These are phyloP conservation scores for Athripsodes cinereus DNA, from an alignment of 2,888 invertebrate genomes.

Conservation along the genomic window DNA sequence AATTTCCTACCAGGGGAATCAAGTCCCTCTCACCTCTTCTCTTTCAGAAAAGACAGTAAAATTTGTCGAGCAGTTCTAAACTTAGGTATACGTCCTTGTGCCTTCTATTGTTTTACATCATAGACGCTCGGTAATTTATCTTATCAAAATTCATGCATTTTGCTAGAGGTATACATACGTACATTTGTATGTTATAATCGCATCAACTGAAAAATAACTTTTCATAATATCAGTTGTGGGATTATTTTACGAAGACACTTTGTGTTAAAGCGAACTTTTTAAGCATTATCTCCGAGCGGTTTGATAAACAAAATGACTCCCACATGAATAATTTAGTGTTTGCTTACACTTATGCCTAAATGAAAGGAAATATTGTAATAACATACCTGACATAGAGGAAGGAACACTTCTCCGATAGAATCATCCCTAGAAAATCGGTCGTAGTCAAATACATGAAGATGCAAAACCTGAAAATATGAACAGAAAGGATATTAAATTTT, in stretches of 20 bases:
- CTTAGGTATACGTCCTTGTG: too few species aligned
- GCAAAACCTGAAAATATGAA: conserved; percentile 57
- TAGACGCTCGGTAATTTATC: too few species aligned
- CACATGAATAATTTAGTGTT: background rate
- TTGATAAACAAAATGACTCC: background rate
- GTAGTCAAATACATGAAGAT: conserved; percentile 91
- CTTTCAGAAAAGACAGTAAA: too few species aligned
- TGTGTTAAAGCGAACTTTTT: background rate
- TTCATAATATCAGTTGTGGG: background rate
- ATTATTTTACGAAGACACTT: background rate
- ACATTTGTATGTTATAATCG: too few species aligned
- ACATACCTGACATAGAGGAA: conserved; percentile 83
- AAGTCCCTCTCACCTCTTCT: too few species aligned
- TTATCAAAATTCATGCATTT: too few species aligned
- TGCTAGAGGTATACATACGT: too few species aligned
- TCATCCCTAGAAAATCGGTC: conserved; percentile 91
- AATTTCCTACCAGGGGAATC: too few species aligned
- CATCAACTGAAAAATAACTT: background rate
- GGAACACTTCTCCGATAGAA: conserved; percentile 88
- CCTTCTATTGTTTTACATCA: too few species aligned
- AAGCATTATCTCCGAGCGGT: background rate
- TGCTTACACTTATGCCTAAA: background rate
- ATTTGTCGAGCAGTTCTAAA: too few species aligned
- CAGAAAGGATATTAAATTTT: too few species aligned
- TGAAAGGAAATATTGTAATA: background rate